phyloP scores from a whole-genome alignment of 2,113 vertebrate genomes.

The Origma solitaria region DNA sequence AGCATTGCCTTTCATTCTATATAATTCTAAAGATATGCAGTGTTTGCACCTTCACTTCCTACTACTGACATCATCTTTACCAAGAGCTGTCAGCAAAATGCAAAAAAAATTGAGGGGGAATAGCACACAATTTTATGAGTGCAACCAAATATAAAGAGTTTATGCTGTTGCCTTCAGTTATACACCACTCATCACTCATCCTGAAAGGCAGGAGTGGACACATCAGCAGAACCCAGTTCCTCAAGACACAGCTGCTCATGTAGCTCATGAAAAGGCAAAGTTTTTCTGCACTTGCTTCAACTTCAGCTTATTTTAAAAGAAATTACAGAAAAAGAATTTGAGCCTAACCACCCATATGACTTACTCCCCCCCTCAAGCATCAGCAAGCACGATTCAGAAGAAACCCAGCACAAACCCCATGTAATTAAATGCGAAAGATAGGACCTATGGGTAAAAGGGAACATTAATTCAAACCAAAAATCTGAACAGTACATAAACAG shows the following conservation, averaged over 20 bases:
- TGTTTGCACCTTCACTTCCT: slow-evolving; percentile 18
- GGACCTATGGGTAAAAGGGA: neutral
- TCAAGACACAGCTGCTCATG: neutral
- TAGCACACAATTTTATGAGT: neutral
- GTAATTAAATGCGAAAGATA: neutral
- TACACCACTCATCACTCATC: neutral
- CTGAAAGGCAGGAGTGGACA: neutral
- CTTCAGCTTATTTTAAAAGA: neutral
- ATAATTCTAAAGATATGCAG: neutral
- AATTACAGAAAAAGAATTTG: neutral
- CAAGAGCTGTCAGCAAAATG: slow-evolving; percentile 23
- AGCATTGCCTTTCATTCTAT: neutral
- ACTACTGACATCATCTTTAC: neutral
- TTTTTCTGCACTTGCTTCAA: neutral
- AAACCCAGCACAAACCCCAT: neutral
- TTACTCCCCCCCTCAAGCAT: neutral
- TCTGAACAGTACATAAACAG: neutral
- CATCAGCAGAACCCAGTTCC: neutral
- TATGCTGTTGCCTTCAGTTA: neutral
- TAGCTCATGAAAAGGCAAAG: neutral
- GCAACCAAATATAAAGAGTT: neutral
- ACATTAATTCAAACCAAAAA: neutral
- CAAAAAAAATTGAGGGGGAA: neutral
- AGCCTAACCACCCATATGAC: neutral
- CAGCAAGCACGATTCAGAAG: neutral